Evolutionary conservation across 1,140 invertebrate genomes (phyloP).

Genomic region (Agraylea sexmaculata): DNA sequence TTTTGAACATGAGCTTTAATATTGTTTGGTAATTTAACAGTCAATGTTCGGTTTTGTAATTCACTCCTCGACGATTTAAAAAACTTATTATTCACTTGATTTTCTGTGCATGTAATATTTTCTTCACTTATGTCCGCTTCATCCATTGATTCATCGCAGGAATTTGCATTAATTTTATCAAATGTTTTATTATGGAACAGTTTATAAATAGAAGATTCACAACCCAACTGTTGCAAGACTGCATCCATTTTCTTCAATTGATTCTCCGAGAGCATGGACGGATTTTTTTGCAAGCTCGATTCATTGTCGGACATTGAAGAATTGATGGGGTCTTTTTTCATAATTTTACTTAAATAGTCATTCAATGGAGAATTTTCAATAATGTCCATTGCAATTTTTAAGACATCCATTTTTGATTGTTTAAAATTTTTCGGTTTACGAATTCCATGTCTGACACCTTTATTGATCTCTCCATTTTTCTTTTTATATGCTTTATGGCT

Average conservation of each 20-base stretch:
- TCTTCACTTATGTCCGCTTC: background rate
- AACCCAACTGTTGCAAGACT: slow-evolving; percentile 12
- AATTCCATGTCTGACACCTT: slow-evolving; percentile 42
- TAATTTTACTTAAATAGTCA: slow-evolving; percentile 25
- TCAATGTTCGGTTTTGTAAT: slow-evolving; percentile 11
- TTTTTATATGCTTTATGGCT: slow-evolving; percentile 22
- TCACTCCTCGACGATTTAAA: slow-evolving; percentile 23
- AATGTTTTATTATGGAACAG: slow-evolving; percentile 7
- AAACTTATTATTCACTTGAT: slow-evolving; percentile 23
- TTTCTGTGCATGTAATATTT: background rate
- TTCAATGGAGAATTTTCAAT: slow-evolving; percentile 25
- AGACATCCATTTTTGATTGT: slow-evolving; percentile 12
- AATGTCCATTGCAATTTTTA: slow-evolving; percentile 24
- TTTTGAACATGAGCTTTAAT: slow-evolving; percentile 21
- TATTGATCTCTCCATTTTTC: slow-evolving; percentile 41
- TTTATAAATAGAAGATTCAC: slow-evolving; percentile 5
- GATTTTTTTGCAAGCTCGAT: slow-evolving; percentile 3
- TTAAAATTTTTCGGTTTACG: slow-evolving; percentile 36
- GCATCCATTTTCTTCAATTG: slow-evolving; percentile 18
- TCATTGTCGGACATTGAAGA: background rate
- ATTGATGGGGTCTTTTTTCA: slow-evolving; percentile 8
- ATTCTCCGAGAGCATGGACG: slow-evolving; percentile 7
- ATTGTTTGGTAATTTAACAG: slow-evolving; percentile 21
- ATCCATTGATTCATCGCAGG: background rate
- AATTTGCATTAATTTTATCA: background rate